A percentile compares a stretch with the other conserved stretches of the same genome.
These are phyloP conservation scores for Mus caroli DNA, from an alignment of 2,797 vertebrate species.

Conservation along the genomic window DNA sequence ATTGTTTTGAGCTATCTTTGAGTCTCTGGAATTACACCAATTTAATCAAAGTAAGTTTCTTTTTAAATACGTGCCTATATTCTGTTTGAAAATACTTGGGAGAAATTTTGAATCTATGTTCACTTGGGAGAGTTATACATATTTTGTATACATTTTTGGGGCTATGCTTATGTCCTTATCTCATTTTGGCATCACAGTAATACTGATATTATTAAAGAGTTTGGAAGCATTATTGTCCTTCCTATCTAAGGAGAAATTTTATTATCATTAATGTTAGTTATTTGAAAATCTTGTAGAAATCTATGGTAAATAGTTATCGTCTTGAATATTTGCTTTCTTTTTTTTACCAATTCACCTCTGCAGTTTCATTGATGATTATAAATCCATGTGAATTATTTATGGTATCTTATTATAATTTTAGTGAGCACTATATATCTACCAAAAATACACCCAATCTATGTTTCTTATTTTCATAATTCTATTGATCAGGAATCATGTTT, in stretches of 20 bases:
- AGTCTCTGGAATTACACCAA: neutral
- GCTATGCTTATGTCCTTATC: neutral
- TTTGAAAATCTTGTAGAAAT: neutral
- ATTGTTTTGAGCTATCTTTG: neutral
- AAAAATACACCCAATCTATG: neutral
- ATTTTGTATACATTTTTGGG: neutral
- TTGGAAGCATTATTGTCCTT: neutral
- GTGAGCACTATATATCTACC: neutral
- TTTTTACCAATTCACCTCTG: neutral
- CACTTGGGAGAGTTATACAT: neutral
- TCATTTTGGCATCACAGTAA: neutral
- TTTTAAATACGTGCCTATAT: neutral
- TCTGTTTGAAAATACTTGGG: neutral
- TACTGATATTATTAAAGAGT: neutral
- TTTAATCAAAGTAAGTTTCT: neutral
- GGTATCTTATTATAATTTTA: neutral
- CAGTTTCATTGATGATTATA: neutral
- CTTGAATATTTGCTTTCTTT: neutral
- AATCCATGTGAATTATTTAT: neutral
- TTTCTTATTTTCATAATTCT: neutral
- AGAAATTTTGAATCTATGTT: neutral
- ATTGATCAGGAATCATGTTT: neutral
- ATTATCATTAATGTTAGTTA: neutral
- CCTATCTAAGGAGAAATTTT: neutral
- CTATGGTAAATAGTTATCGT: neutral